A percentile compares a stretch with the other conserved stretches of the same genome.
These are phyloP conservation scores for Cirrhinus molitorella DNA, from an alignment of 2,797 vertebrate genomes.

Conservation along the genomic window DNA sequence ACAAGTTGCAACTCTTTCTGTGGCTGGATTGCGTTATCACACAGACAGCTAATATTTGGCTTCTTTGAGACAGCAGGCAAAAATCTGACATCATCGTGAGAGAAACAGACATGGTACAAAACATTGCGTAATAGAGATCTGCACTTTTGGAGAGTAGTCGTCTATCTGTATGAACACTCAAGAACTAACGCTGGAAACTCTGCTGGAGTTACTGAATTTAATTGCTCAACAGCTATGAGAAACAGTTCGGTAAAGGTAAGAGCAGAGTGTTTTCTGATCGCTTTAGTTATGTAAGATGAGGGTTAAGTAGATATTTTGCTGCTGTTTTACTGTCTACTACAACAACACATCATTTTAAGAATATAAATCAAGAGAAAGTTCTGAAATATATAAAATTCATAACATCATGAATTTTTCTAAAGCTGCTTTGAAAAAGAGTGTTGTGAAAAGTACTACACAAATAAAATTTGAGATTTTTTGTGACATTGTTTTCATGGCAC, in stretches of 20 bases:
- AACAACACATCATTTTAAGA: not conserved
- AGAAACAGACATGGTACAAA: not conserved
- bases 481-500: not conserved
- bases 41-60: not conserved
- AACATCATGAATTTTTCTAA: not conserved
- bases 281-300: not conserved
- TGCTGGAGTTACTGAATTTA: not conserved
- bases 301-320: not conserved
- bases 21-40: not conserved
- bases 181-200: not conserved
- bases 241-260: not conserved
- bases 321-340: not conserved
- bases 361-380: not conserved
- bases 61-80: not conserved
- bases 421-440: not conserved
- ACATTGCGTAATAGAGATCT: slow-evolving; percentile 31
- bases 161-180: no score
- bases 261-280: not conserved
- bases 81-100: slow-evolving; percentile 14
- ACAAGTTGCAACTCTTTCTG: not conserved
- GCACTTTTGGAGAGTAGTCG: slow-evolving; percentile 3
- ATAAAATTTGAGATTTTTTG: not conserved
- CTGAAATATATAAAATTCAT: no score
- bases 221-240: not conserved
- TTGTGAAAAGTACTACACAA: not conserved